Conservation (phyloP, 1,140 invertebrate species). For the Berghia stephanieae region DNA sequence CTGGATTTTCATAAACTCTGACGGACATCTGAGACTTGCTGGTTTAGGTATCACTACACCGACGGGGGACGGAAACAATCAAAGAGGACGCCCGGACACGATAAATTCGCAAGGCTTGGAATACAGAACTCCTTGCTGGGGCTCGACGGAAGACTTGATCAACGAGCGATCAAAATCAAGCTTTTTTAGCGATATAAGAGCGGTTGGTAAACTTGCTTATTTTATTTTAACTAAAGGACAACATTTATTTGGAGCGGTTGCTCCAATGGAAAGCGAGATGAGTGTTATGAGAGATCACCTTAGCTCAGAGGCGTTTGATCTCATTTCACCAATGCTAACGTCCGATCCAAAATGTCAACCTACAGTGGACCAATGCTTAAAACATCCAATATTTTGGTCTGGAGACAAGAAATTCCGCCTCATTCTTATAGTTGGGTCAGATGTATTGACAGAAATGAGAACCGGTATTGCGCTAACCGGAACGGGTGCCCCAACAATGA, state of each 20-base stretch:
- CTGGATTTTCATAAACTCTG: constrained; percentile 50
- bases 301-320: constrained; percentile 45
- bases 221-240: constrained; percentile 52
- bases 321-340: constrained; percentile 45
- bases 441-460: constrained; percentile 57
- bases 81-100: background rate
- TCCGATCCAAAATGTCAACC: constrained; percentile 40
- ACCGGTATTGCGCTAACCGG: constrained; percentile 45
- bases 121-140: constrained; percentile 42
- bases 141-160: constrained; percentile 36
- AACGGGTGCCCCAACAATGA: constrained; percentile 46
- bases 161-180: constrained; percentile 30
- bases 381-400: constrained; percentile 62
- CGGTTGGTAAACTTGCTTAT: constrained; percentile 52
- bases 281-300: constrained; percentile 44
- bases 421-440: constrained; percentile 56
- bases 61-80: too few relatives aligned
- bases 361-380: constrained; percentile 44
- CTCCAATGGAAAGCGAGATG: constrained; percentile 44
- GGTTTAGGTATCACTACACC: constrained; percentile 49
- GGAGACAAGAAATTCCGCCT: constrained; percentile 56
- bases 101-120: constrained; percentile 28
- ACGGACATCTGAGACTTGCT: constrained; percentile 45
- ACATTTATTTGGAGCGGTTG: constrained; percentile 48
- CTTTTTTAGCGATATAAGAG: constrained; percentile 32